Evolutionary conservation across 2,113 vertebrate genomes (phyloP).

Genomic region (Nipponia nippon): DNA sequence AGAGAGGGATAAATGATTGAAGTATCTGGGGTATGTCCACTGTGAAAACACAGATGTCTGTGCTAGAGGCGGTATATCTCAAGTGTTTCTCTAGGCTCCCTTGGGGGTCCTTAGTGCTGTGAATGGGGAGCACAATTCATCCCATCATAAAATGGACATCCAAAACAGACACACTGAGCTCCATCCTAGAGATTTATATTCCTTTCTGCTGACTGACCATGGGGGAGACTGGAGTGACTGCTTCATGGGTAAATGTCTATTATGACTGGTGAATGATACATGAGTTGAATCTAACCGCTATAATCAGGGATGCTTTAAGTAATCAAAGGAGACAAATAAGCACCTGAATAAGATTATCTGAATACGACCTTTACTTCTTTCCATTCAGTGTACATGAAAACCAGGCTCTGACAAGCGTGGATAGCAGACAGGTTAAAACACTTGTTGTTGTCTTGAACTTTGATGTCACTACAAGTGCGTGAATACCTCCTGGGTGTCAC

Average conservation of each 20-base stretch:
- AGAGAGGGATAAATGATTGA: background rate
- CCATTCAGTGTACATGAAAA: rapidly evolving
- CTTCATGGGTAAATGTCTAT: rapidly evolving
- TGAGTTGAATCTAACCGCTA: background rate
- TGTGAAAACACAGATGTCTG: background rate
- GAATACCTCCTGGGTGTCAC: background rate
- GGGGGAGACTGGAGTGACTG: background rate
- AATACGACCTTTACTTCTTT: background rate
- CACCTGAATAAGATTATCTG: background rate
- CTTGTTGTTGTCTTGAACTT: background rate
- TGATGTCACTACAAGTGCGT: background rate
- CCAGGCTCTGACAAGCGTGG: background rate
- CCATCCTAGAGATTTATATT: background rate
- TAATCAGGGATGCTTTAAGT: background rate
- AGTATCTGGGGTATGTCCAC: background rate
- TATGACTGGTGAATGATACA: background rate
- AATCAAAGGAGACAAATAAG: background rate
- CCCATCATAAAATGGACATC: background rate
- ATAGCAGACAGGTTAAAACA: background rate
- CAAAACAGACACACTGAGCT: background rate
- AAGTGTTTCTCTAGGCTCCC: background rate
- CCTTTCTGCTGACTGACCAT: background rate
- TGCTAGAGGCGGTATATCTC: background rate
- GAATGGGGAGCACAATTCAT: background rate
- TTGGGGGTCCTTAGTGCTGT: background rate